phyloP scores from a whole-genome alignment of 1,140 invertebrate species.

The Holcopasites calliopsidis region DNA sequence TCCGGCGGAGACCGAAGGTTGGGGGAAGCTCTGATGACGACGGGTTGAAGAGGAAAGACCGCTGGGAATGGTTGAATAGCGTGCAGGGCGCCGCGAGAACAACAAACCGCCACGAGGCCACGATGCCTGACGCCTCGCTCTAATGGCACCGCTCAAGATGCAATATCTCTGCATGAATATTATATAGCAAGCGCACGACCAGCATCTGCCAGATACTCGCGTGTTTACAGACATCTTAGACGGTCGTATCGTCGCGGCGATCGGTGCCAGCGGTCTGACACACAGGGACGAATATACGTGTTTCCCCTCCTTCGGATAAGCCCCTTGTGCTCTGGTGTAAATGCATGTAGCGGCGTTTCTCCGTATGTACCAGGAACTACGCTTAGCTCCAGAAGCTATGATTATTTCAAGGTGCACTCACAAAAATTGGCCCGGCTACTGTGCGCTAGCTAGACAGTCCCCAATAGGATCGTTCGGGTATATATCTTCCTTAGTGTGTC shows the following conservation, averaged over 20 bases:
- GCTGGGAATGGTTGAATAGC: slow-evolving; percentile 11
- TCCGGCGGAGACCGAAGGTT: background rate
- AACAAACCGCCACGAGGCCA: slow-evolving; percentile 67
- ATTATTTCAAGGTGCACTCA: slow-evolving; percentile 78
- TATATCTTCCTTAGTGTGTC: slow-evolving; percentile 11
- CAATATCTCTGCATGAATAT: slow-evolving; percentile 77
- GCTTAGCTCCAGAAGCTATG: slow-evolving; percentile 69
- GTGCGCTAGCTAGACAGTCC: background rate
- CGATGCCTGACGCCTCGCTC: slow-evolving; percentile 65
- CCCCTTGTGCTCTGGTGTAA: background rate
- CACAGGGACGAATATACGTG: slow-evolving; percentile 46
- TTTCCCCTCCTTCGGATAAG: background rate
- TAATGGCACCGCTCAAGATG: slow-evolving; percentile 78
- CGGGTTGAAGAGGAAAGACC: background rate
- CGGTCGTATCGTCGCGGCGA: background rate
- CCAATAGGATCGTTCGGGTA: slow-evolving; percentile 3
- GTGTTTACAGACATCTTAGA: slow-evolving; percentile 46
- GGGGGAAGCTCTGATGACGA: slow-evolving; percentile 10
- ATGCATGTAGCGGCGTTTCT: background rate
- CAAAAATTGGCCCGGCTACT: slow-evolving; percentile 72
- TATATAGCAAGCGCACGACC: slow-evolving; percentile 64
- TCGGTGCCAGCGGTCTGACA: background rate
- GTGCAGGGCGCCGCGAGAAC: slow-evolving; percentile 49
- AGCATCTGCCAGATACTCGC: slow-evolving; percentile 43
- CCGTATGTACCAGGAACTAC: slow-evolving; percentile 46